Evolutionary conservation across 2,113 vertebrate genomes (phyloP), one percentile per base, ranked within the genome.

Genomic region (Brienomyrus longianalis): DNA sequence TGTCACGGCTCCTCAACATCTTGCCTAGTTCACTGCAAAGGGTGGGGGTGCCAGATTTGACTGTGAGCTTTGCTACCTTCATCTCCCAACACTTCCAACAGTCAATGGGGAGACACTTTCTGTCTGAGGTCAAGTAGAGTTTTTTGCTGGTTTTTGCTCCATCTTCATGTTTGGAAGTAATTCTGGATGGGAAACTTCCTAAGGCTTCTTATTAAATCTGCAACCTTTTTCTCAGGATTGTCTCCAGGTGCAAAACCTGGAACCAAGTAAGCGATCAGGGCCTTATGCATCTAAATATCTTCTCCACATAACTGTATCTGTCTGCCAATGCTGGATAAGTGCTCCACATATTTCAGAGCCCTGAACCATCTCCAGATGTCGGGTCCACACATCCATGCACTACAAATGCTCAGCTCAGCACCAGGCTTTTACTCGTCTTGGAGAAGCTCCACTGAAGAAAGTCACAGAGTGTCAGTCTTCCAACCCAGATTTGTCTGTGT

Each of bases 231-330:
- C 13, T n/a, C 83, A 88, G 83, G 59, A 90, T 90, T 47, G 15
- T 39, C 80, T 15, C 8, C 83, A 92, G 35, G 89, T 91, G 92
- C 90, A 88, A 85, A 45, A 85, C 31, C 74, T 85, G 83, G 13
- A 85, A 85, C 83, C 47, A 23, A 48, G 35, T 43, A 35, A 39
- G 74, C 0, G 35, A 80, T 80, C 35, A 19, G 35, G 43, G 74
- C 74, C 35, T 80, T 43, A 43, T 80, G 35, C 6, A 43, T 80
- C 62, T 70, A 70, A 27, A 70, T 70, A 70, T 70, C 62, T 70
- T n/a, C n/a, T 70, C 10, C 62, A 19, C 74, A 43, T 80, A 77
- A n/a, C 83, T 27, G 45, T 21, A 84, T 84, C 47, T 48, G 35
- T 84, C 19, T 48, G 23, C 48, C 45, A 47, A 51, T 51, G 23